Conservation (phyloP, 2,888 invertebrate species). For the Campopleginae sp. region DNA sequence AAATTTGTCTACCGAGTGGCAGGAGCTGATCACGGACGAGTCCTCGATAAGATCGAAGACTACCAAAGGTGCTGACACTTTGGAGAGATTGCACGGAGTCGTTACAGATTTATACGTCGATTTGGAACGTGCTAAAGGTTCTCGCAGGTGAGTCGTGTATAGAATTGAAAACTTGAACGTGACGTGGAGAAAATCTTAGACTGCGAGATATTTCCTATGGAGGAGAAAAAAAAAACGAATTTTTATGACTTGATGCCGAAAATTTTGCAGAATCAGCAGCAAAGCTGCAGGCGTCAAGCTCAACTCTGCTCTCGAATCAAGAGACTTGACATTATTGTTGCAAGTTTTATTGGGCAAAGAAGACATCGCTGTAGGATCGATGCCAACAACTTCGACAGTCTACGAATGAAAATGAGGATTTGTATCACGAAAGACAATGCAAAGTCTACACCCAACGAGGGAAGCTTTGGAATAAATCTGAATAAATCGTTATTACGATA, state of each 20-base stretch:
- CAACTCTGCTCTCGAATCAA: conserved; percentile 75
- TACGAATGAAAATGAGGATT: conserved; percentile 30
- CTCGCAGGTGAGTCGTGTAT: conserved; percentile 75
- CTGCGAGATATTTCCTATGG: not conserved
- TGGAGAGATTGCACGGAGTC: conserved; percentile 77
- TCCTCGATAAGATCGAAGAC: conserved; percentile 72
- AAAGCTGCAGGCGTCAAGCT: conserved; percentile 77
- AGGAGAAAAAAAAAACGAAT: not conserved
- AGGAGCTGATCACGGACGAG: conserved; percentile 78
- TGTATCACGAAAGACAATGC: not conserved
- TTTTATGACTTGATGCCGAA: not conserved
- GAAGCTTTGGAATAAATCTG: not conserved
- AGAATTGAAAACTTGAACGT: not conserved
- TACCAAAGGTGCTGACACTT: conserved; percentile 75
- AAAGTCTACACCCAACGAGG: not conserved
- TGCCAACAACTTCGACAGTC: conserved; percentile 61
- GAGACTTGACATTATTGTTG: conserved; percentile 75
- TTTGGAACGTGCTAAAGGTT: conserved; percentile 81
- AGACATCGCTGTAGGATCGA: conserved; percentile 31
- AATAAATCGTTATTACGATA: not conserved
- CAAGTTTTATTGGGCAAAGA: conserved; percentile 76
- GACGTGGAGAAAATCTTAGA: not conserved
- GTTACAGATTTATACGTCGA: conserved; percentile 81
- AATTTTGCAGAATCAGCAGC: conserved; percentile 75
- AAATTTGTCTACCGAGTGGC: conserved; percentile 78